Conservation (phyloP, 2,113 vertebrate genomes). For the Sphaerodactylus townsendi region DNA sequence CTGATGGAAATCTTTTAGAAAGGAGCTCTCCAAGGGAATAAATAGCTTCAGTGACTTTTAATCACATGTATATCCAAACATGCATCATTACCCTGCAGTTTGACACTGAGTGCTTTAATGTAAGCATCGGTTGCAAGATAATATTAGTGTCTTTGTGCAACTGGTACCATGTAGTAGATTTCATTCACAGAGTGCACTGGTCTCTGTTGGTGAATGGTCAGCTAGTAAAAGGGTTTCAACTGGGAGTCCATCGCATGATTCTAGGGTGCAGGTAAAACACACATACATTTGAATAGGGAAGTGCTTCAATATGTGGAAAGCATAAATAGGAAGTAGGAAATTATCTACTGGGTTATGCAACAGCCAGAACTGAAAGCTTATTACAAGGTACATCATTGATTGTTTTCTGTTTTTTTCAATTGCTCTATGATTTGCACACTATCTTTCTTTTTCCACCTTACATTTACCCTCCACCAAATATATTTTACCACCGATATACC, state of each 20-base stretch:
- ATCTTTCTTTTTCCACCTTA: not conserved
- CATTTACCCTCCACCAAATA: not conserved
- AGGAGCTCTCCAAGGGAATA: slow-evolving; percentile 55
- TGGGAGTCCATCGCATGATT: not conserved
- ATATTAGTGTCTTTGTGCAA: slow-evolving; percentile 46
- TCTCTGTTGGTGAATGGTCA: slow-evolving; percentile 34
- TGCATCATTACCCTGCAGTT: slow-evolving; percentile 47
- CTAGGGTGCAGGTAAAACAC: not conserved
- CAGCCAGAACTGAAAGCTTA: not conserved
- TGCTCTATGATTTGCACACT: too few relatives aligned
- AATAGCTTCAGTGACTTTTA: slow-evolving; percentile 63
- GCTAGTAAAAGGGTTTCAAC: not conserved
- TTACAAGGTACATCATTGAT: too few relatives aligned
- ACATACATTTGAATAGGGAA: not conserved
- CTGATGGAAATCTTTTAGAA: slow-evolving; percentile 46
- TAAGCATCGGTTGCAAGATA: slow-evolving; percentile 35
- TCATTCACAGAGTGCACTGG: slow-evolving; percentile 49
- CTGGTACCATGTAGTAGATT: slow-evolving; percentile 47
- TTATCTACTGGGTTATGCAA: not conserved
- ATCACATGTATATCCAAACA: slow-evolving; percentile 52
- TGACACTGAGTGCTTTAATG: slow-evolving; percentile 49
- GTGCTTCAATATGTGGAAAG: too few relatives aligned
- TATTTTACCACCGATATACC: not conserved
- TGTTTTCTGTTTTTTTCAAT: too few relatives aligned
- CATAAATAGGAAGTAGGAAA: not conserved